These are phyloP conservation scores for Sebastes flavidus DNA, from an alignment of 2,797 vertebrate species.

Conservation along the genomic window DNA sequence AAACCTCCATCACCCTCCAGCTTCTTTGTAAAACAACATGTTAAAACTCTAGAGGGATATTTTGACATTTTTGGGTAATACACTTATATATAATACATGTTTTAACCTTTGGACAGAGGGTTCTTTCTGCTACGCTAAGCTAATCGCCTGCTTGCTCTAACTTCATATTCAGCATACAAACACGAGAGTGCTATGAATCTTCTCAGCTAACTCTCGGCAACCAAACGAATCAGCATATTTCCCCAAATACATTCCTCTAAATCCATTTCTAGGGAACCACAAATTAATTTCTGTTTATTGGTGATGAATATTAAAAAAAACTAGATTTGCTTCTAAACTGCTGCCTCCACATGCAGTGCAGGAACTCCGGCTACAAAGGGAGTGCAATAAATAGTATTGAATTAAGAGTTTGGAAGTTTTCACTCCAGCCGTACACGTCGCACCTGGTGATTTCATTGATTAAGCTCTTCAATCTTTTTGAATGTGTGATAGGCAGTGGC, in stretches of 20 bases:
- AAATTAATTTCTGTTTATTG: not conserved
- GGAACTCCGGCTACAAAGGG: not conserved
- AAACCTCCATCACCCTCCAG: not conserved
- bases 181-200: not conserved
- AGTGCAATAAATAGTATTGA: not conserved
- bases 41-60: not conserved
- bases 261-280: not conserved
- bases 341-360: not conserved
- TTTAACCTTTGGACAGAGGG: not conserved
- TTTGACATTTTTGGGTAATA: not conserved
- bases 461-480: not conserved
- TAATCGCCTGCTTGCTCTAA: not conserved
- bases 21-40: not conserved
- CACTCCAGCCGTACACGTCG: not conserved
- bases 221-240: not conserved
- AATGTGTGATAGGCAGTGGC: not conserved
- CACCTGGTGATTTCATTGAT: slow-evolving; percentile 5
- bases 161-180: not conserved
- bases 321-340: not conserved
- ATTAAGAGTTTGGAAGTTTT: not conserved
- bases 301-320: not conserved
- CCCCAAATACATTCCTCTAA: not conserved
- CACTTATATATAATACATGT: not conserved
- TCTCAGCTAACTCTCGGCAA: not conserved
- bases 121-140: not conserved